Evolutionary conservation across 2,113 vertebrate species (phyloP).

Genomic region (Parus major): DNA sequence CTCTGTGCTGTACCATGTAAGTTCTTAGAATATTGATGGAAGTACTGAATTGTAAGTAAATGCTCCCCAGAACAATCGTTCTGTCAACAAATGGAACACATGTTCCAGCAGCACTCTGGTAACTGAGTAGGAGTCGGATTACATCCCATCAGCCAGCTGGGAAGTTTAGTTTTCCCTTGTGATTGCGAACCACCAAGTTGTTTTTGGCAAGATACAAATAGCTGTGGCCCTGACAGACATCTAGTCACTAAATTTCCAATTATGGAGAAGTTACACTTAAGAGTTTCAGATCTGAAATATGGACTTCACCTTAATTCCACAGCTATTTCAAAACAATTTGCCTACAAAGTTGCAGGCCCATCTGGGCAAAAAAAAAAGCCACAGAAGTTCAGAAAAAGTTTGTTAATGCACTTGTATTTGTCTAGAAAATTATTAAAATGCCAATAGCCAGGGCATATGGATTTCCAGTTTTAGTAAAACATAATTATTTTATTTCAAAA

Average conservation of each 20-base stretch:
- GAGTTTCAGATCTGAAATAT: neutral
- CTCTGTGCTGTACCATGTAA: neutral
- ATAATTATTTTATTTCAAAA: neutral
- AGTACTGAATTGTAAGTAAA: neutral
- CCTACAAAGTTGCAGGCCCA: neutral
- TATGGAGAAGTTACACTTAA: constrained; percentile 29
- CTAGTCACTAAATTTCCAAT: constrained; percentile 32
- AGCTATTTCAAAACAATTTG: neutral
- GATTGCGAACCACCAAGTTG: constrained; percentile 17
- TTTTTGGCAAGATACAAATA: constrained; percentile 55
- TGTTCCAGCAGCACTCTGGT: neutral
- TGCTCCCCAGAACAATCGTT: neutral
- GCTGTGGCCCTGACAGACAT: constrained; percentile 11
- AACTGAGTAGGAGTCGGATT: neutral
- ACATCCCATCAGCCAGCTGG: constrained; percentile 3
- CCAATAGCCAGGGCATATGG: neutral
- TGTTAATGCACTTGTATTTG: neutral
- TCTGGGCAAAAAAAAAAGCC: neutral
- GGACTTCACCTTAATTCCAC: constrained; percentile 19
- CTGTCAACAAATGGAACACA: constrained; percentile 22
- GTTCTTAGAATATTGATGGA: constrained; percentile 32
- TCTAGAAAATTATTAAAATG: neutral
- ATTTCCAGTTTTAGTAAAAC: neutral
- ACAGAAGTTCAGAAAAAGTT: neutral
- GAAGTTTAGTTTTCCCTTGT: constrained; percentile 36